Base-by-base conservation (phyloP, 1,140 invertebrate species). In the Oncopodura yosiiana region DNA sequence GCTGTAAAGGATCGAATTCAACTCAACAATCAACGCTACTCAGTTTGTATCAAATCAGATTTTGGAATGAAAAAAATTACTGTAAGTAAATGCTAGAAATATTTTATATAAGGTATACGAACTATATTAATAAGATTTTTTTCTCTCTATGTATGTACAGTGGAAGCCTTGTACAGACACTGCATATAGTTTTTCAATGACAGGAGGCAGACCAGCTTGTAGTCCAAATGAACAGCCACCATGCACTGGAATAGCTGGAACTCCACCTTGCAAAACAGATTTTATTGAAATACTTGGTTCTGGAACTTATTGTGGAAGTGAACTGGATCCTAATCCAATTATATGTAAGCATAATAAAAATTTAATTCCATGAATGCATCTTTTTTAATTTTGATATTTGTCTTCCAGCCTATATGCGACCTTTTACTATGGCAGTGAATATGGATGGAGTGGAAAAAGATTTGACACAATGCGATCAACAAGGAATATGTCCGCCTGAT, bases 21-120 rank as follows among this genome's bases (percentile, higher is more conserved):
- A 26, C 30, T 55, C n/a, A 56, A 60, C 48, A 52, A 60, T 29
- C 38, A 60, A 24, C 52, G 55, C 26, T 60, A 60, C 53, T 51
- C 50, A 14, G 38, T 60, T 8, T 60, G 58, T 29, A 29, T 60
- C 2, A 42, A 37, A 27, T 12, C 52, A 0, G 2, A 26, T 11
- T 11, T 27, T 32, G 52, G 52, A 43, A 60, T 60, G 58, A 54
- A 38, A 14, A 59, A n/a, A 49, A 59, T 59, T 23, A 54, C 46
- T 24, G 57, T 59, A 51, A 50, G 43, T 16, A 3, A n/a, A n/a
- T n/a, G n/a, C n/a, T n/a, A n/a, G n/a, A n/a, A n/a, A n/a, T n/a
- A n/a, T n/a, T 23, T 41, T 19, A 41, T 12, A n/a, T 34, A n/a
- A 8, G 8, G n/a, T 34, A 8, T 34, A 34, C 32, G 8, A 34